phyloP scores from a whole-genome alignment of 2,888 invertebrate species.

The Acleris laterana region DNA sequence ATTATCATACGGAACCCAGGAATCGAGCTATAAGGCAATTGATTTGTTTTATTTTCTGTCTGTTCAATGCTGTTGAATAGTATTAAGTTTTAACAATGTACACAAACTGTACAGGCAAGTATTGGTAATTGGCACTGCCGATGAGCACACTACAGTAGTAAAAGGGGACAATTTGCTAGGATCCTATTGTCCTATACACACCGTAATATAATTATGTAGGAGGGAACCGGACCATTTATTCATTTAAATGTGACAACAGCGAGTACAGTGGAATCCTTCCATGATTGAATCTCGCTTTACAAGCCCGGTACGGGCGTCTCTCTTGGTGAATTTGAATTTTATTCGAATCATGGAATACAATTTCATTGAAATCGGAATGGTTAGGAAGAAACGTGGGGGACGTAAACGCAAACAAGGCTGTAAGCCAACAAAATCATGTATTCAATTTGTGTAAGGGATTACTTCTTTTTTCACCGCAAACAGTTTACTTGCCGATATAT shows the following conservation, averaged over 20 bases:
- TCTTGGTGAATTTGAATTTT: slow-evolving; percentile 70
- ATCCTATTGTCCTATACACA: slow-evolving; percentile 26
- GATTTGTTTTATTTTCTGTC: no score
- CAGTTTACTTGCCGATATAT: slow-evolving; percentile 40
- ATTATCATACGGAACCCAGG: no score
- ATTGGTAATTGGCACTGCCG: background rate
- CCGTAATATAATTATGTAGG: slow-evolving; percentile 34
- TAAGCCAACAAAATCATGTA: slow-evolving; percentile 70
- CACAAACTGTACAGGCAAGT: background rate
- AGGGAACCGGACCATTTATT: slow-evolving; percentile 53
- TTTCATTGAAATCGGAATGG: slow-evolving; percentile 69
- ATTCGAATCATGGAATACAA: slow-evolving; percentile 64
- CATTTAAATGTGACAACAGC: slow-evolving; percentile 65
- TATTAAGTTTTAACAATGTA: no score
- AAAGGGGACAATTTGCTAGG: slow-evolving; percentile 22
- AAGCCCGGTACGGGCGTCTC: slow-evolving; percentile 53
- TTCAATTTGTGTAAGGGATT: slow-evolving; percentile 73
- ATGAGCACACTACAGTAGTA: background rate
- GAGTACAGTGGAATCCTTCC: slow-evolving; percentile 62
- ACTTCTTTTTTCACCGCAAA: slow-evolving; percentile 60
- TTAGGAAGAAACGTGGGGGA: slow-evolving; percentile 59
- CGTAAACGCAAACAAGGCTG: slow-evolving; percentile 64
- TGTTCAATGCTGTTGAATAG: no score
- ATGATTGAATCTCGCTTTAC: slow-evolving; percentile 71
- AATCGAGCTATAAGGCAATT: no score